Percentiles rank a stretch among this genome's conserved stretches.
Evolutionary conservation across 1,140 invertebrate genomes (phyloP).

Genomic region (Mercenaria mercenaria): DNA sequence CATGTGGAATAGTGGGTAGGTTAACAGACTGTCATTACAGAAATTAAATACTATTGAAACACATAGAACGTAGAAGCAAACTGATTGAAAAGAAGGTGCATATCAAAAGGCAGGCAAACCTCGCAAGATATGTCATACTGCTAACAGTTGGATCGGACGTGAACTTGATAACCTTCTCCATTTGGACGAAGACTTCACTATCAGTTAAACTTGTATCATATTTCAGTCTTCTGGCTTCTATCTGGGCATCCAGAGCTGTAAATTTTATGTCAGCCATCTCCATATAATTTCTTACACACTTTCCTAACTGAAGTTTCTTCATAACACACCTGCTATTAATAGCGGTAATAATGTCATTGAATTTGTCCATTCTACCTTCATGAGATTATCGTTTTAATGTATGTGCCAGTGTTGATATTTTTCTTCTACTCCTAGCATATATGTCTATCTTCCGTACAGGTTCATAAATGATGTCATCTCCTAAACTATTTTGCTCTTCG

Average conservation of each 20-base stretch:
- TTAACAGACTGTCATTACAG: no score
- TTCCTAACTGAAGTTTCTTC: background rate
- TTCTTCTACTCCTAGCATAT: background rate
- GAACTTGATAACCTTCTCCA: constrained; percentile 36
- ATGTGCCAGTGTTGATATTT: background rate
- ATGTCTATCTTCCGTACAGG: background rate
- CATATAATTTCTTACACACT: background rate
- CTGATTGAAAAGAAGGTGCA: no score
- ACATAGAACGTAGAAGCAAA: no score
- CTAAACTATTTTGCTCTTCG: background rate
- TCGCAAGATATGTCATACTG: constrained; percentile 45
- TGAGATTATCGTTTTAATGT: background rate
- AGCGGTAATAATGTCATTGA: background rate
- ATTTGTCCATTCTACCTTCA: background rate
- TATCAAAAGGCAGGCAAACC: no score
- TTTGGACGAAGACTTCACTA: constrained; percentile 22
- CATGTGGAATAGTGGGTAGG: no score
- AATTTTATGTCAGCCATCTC: constrained; percentile 28
- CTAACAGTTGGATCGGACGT: constrained; percentile 29
- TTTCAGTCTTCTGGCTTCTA: constrained; percentile 11
- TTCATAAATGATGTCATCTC: background rate
- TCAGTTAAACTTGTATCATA: background rate
- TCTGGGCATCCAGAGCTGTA: constrained; percentile 1
- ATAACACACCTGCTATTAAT: background rate
- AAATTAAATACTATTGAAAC: no score